Evolutionary conservation across 2,113 vertebrate genomes (phyloP).

Genomic region (Zosterops borbonicus): DNA sequence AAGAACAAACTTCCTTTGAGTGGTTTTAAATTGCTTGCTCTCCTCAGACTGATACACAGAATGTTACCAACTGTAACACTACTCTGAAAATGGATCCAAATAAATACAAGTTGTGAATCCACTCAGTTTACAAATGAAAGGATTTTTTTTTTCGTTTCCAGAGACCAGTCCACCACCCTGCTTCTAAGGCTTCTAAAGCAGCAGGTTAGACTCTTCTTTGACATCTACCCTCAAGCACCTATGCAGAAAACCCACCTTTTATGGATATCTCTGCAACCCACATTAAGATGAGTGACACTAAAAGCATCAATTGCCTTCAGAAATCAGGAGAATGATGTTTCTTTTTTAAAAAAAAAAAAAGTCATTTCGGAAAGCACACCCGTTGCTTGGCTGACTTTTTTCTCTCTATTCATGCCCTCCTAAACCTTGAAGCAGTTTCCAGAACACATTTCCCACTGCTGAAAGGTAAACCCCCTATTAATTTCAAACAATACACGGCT

Average conservation of each 20-base stretch:
- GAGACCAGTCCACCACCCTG: background rate
- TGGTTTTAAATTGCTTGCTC: background rate
- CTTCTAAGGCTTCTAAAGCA: background rate
- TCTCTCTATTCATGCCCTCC: background rate
- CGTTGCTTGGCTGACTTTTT: background rate
- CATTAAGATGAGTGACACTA: background rate
- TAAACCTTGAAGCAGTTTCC: background rate
- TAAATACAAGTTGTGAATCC: background rate
- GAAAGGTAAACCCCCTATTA: background rate
- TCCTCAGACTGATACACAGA: background rate
- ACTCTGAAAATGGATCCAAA: background rate
- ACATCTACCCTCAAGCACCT: background rate
- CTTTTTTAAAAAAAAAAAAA: background rate
- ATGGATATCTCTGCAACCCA: background rate
- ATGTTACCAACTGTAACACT: background rate
- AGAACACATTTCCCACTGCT: background rate
- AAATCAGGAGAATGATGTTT: background rate
- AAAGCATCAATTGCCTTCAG: background rate
- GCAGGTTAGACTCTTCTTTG: background rate
- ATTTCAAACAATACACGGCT: background rate
- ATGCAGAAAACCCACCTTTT: background rate
- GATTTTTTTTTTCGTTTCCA: background rate
- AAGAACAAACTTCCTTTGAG: background rate
- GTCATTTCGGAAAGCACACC: background rate
- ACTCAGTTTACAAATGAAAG: background rate